Conservation (phyloP, 2,797 vertebrate genomes). For the Gila robusta region DNA sequence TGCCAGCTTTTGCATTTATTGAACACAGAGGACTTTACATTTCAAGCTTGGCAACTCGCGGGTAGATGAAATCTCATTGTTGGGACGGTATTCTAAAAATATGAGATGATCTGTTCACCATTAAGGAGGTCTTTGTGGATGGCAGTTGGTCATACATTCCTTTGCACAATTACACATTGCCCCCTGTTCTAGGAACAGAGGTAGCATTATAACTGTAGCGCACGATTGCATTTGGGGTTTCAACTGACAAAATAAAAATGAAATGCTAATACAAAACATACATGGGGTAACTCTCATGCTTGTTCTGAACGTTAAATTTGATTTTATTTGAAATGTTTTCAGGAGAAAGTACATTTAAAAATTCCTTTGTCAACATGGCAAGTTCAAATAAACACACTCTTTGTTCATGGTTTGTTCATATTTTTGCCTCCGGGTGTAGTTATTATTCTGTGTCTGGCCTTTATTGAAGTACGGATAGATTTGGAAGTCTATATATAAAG, state of each 20-base stretch:
- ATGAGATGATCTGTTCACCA: conserved; percentile 62
- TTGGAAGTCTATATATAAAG: conserved; percentile 67
- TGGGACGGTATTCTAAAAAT: conserved; percentile 69
- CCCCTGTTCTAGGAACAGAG: conserved; percentile 67
- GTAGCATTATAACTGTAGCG: conserved; percentile 66
- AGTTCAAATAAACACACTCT: conserved; percentile 71
- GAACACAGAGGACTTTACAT: conserved; percentile 58
- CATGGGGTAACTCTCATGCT: conserved; percentile 27
- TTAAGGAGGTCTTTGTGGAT: conserved; percentile 70
- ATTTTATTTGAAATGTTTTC: conserved; percentile 52
- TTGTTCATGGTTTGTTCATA: conserved; percentile 63
- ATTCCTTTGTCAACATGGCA: conserved; percentile 47
- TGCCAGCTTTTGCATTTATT: conserved; percentile 36
- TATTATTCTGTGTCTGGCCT: conserved; percentile 72
- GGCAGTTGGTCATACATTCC: conserved; percentile 71
- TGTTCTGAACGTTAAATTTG: conserved; percentile 34
- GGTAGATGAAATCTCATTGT: conserved; percentile 58
- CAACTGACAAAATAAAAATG: conserved; percentile 40
- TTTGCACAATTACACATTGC: conserved; percentile 65
- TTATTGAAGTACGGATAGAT: conserved; percentile 70
- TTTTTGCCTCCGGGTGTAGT: conserved; percentile 70
- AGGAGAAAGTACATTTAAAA: conserved; percentile 43
- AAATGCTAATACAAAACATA: conserved; percentile 43
- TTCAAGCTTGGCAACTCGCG: conserved; percentile 53
- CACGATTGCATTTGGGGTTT: conserved; percentile 34